These are phyloP conservation scores for Centrocercus urophasianus DNA, from an alignment of 2,113 vertebrate species.

Conservation along the genomic window DNA sequence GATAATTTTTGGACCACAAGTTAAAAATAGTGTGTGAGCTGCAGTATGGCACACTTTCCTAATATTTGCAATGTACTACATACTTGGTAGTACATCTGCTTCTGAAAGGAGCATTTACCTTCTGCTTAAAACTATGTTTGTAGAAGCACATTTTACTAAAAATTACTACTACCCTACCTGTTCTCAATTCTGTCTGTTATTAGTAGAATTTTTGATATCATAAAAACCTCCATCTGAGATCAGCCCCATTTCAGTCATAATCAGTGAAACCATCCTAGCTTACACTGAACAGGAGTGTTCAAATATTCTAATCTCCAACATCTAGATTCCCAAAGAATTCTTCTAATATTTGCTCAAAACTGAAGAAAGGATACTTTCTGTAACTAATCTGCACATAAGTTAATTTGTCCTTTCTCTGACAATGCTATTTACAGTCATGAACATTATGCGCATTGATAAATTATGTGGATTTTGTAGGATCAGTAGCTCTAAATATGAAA, in stretches of 20 bases:
- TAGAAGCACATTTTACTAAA: neutral
- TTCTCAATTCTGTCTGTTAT: neutral
- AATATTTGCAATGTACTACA: neutral
- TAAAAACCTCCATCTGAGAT: neutral
- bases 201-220: neutral
- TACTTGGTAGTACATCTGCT: neutral
- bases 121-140: neutral
- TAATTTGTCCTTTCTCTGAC: constrained; percentile 15
- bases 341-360: constrained; percentile 8
- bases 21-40: constrained; percentile 38
- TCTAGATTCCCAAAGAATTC: neutral
- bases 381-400: constrained; percentile 9
- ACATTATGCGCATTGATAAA: constrained; percentile 12
- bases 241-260: neutral
- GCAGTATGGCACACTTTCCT: neutral
- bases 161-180: neutral
- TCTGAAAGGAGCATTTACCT: neutral
- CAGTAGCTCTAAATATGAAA: constrained; percentile 19
- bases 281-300: neutral
- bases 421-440: constrained; percentile 39
- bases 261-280: neutral
- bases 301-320: neutral
- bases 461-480: neutral
- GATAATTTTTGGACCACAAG: neutral
- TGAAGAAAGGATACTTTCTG: neutral